Evolutionary conservation across 2,888 invertebrate genomes (phyloP), one percentile per base, ranked within the genome.

Genomic region (Sphaerophoria rueppellii): DNA sequence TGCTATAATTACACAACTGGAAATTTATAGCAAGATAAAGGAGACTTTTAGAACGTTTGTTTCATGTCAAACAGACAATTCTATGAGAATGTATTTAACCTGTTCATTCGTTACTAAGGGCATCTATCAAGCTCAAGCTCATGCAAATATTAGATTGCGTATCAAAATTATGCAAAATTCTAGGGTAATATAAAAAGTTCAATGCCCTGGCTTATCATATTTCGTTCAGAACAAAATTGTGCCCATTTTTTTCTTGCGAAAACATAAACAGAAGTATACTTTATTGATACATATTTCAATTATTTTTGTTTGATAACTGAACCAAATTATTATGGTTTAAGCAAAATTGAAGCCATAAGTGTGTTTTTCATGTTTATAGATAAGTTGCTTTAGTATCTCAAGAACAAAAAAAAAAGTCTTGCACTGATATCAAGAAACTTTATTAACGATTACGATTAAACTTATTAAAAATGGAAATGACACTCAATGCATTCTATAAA

Each of bases 191-290:
- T 24, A 24, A 24, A 35, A 32, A 73, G 67, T 61, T 69, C 74
- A 79, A 48, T 50, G 55, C 12, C 61, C 74, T 9, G 6, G 32
- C 60, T 79, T 73, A 69, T 74, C 69, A 54, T 9, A 43, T 3
- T 7, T 52, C 6, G 32, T n/a, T 60, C 4, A n/a, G n/a, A n/a
- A 73, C 35, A 40, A 11, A 40, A 11, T 40, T 50, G 9, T n/a
- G n/a, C 54, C 6, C 35, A 61, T 57, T 43, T 52, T 55, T 11
- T 2, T 0, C 24, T 24, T 24, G 2, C 2, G 24, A 24, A 43
- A 43, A 43, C 6, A 60, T 12, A 16, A 37, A 58, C 11, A 57
- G 32, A 24, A 32, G 12, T 32, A 40, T 40, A 6, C 1, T 40
- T 40, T 40, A 40, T 40, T 6, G 6, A 7, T 40, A 24, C 24